Conservation (phyloP, 2,888 invertebrate species). For the Bombyx huttoni region DNA sequence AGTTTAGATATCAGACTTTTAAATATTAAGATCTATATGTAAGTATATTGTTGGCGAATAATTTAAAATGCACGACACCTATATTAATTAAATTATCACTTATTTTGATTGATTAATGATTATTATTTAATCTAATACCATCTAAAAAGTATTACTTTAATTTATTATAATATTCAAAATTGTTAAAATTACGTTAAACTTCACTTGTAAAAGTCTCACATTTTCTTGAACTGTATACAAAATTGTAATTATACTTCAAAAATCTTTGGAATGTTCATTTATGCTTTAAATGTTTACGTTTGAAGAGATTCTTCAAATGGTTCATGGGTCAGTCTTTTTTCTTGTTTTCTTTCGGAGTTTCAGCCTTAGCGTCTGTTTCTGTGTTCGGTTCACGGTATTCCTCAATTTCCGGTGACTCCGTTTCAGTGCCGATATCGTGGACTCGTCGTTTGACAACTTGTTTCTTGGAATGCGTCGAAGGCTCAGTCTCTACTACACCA, state of each 20-base stretch:
- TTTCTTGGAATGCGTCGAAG: neutral
- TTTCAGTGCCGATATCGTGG: neutral
- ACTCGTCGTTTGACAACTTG: neutral
- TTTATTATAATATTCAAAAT: too few relatives aligned
- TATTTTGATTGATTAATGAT: neutral
- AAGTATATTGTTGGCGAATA: neutral
- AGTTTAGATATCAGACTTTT: neutral
- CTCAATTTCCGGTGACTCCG: neutral
- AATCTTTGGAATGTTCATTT: neutral
- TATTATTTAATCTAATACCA: too few relatives aligned
- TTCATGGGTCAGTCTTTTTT: conserved; percentile 1
- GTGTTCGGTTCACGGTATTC: neutral
- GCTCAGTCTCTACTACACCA: neutral
- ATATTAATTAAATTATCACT: neutral
- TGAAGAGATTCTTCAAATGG: conserved; percentile 1
- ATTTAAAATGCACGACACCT: neutral
- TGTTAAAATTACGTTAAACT: too few relatives aligned
- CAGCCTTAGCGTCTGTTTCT: neutral
- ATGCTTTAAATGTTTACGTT: neutral
- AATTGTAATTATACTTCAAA: neutral
- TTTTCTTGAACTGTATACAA: neutral
- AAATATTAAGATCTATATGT: neutral
- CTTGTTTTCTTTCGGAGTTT: neutral
- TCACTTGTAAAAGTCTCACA: neutral
- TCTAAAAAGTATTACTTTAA: too few relatives aligned